These are phyloP conservation scores for Martes martes DNA, from an alignment of 2,113 vertebrate genomes.

Conservation along the genomic window DNA sequence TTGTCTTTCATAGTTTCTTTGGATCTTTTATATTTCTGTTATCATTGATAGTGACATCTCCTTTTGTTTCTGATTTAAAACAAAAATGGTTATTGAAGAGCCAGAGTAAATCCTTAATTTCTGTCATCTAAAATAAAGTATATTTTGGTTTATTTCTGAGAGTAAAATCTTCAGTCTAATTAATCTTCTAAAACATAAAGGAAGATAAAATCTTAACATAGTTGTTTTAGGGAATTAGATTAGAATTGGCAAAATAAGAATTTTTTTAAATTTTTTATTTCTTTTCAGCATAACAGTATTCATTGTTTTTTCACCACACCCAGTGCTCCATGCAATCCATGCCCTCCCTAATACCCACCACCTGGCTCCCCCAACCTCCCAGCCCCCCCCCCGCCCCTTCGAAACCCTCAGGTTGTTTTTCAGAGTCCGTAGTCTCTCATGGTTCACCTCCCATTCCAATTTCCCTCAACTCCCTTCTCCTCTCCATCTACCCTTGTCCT, in stretches of 20 bases:
- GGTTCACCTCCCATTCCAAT: too few species aligned
- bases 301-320: too few species aligned
- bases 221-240: background rate
- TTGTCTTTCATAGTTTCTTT: background rate
- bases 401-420: too few species aligned
- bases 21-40: background rate
- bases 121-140: background rate
- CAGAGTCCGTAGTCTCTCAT: too few species aligned
- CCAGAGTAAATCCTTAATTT: constrained; percentile 7
- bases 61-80: background rate
- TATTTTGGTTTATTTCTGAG: background rate
- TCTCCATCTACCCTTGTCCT: too few species aligned
- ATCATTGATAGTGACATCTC: background rate
- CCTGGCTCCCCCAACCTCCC: too few species aligned
- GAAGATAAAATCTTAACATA: background rate
- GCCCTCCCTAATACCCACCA: too few species aligned
- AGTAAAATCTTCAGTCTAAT: background rate
- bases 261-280: background rate
- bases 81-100: background rate
- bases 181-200: background rate
- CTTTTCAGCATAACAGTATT: too few species aligned
- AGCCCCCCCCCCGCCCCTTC: too few species aligned
- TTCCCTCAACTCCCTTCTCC: too few species aligned
- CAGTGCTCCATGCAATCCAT: too few species aligned
- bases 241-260: background rate